phyloP scores from a whole-genome alignment of 2,797 vertebrate species.

The Cynodonichthys magdalenae region DNA sequence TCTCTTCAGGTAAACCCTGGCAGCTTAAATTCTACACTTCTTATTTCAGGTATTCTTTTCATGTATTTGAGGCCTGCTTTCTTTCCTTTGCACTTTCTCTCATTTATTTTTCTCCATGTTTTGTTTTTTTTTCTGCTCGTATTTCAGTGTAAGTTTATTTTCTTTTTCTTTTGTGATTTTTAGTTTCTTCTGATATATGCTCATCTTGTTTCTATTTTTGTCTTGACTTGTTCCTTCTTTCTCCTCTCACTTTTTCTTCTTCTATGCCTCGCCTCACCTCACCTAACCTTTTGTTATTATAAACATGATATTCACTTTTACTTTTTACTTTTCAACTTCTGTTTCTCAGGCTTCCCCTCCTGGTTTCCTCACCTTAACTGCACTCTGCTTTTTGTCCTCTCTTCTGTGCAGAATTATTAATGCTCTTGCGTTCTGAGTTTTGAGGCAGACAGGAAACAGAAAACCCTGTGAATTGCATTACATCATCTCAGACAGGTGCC shows the following conservation, averaged over 20 bases:
- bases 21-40: no score
- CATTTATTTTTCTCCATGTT: no score
- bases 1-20: no score
- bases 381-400: not conserved
- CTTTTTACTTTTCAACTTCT: not conserved
- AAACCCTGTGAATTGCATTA: constrained; percentile 49
- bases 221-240: not conserved
- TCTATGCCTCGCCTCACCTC: not conserved
- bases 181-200: not conserved
- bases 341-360: not conserved
- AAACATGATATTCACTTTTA: not conserved
- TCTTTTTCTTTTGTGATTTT: not conserved
- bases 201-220: not conserved
- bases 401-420: constrained; percentile 54
- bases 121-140: not conserved
- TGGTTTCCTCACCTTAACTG: constrained; percentile 1
- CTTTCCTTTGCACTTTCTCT: not conserved
- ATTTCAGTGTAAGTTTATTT: no score
- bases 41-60: no score
- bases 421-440: constrained; percentile 50
- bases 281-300: not conserved
- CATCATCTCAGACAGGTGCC: constrained; percentile 60
- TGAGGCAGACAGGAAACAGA: constrained; percentile 47
- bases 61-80: no score
- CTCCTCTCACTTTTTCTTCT: not conserved